phyloP scores from a whole-genome alignment of 2,888 invertebrate genomes.

The Operophtera brumata region DNA sequence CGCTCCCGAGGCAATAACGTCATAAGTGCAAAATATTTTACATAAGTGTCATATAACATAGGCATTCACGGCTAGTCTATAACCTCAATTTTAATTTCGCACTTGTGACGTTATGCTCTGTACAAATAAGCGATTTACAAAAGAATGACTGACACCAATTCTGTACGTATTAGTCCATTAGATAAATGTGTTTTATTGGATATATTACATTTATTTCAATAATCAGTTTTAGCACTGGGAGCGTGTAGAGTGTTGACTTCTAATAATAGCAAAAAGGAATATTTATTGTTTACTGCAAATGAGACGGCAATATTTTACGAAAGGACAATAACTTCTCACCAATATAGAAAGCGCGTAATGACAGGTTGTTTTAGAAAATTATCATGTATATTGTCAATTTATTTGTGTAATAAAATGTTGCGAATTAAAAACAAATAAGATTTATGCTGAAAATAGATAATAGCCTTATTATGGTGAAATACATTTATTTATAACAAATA shows the following conservation, averaged over 20 bases:
- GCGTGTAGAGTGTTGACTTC: slow-evolving; percentile 39
- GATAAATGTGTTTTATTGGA: slow-evolving; percentile 54
- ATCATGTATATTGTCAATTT: slow-evolving; percentile 4
- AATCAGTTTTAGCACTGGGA: slow-evolving; percentile 37
- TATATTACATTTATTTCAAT: slow-evolving; percentile 41
- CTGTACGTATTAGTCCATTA: slow-evolving; percentile 65
- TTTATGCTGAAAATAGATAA: background rate
- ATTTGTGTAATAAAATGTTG: slow-evolving; percentile 3
- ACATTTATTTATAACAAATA: background rate
- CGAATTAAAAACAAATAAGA: background rate
- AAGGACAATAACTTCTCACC: slow-evolving; percentile 22
- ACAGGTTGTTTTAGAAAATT: slow-evolving; percentile 8
- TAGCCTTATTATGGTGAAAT: too few relatives aligned
- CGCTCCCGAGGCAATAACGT: slow-evolving; percentile 11
- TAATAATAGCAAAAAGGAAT: slow-evolving; percentile 14
- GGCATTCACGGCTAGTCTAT: background rate
- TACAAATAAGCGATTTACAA: slow-evolving; percentile 2
- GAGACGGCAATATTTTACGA: slow-evolving; percentile 13
- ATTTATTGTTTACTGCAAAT: slow-evolving; percentile 14
- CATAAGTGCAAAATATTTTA: background rate
- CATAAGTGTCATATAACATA: background rate
- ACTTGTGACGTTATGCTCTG: slow-evolving; percentile 12
- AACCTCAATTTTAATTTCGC: background rate
- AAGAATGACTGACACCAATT: slow-evolving; percentile 64
- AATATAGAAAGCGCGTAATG: slow-evolving; percentile 7